phyloP scores from a whole-genome alignment of 2,888 invertebrate genomes.

The Cantharis flavilabris region DNA sequence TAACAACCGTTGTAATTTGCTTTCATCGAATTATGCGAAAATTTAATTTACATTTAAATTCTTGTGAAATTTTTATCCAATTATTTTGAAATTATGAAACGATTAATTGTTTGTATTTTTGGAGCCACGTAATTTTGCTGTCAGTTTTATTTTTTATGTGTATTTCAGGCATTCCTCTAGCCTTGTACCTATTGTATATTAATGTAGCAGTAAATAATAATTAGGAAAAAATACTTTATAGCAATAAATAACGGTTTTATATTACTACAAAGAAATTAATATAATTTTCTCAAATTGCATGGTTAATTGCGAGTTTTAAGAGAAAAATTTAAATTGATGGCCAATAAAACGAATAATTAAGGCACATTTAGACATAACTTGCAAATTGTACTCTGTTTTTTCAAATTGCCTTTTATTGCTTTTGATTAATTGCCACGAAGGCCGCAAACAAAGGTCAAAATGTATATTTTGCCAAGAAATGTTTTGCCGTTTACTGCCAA shows the following conservation, averaged over 20 bases:
- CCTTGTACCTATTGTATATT: not conserved
- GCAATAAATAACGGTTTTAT: constrained; percentile 4
- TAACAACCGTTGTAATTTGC: not conserved
- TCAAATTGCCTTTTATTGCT: not conserved
- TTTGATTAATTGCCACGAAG: not conserved
- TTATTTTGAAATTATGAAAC: not conserved
- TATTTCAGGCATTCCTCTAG: not conserved
- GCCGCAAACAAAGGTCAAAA: not conserved
- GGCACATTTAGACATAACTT: not conserved
- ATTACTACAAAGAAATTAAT: not conserved
- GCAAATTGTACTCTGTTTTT: not conserved
- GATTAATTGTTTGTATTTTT: not conserved
- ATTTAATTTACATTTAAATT: not conserved
- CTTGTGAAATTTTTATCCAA: not conserved
- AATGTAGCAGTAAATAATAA: constrained; percentile 4
- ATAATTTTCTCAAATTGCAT: not conserved
- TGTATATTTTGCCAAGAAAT: not conserved
- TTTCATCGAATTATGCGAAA: not conserved
- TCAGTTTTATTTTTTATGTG: not conserved
- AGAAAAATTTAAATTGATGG: not conserved
- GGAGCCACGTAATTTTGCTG: not conserved
- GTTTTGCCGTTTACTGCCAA: not conserved
- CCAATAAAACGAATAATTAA: not conserved
- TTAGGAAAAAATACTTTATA: constrained; percentile 3
- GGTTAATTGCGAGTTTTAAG: not conserved